Conservation (phyloP, 2,797 vertebrate species). For the Podargus strigoides region DNA sequence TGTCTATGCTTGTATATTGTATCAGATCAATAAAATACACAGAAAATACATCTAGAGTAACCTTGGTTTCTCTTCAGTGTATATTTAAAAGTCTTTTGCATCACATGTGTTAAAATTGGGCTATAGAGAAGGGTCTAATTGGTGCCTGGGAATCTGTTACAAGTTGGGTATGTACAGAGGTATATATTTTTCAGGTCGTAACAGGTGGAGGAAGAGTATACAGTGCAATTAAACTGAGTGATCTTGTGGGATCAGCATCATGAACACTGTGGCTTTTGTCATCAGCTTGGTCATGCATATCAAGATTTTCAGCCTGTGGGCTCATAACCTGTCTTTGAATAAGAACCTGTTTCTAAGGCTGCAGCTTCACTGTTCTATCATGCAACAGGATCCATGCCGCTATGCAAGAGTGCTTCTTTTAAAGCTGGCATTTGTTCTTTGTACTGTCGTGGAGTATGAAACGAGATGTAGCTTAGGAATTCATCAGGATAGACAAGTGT, state of each 20-base stretch:
- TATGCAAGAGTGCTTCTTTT: neutral
- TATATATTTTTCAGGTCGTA: neutral
- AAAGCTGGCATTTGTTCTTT: neutral
- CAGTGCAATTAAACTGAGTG: neutral
- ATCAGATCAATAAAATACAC: constrained; percentile 34
- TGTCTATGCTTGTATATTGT: constrained; percentile 14
- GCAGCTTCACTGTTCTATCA: neutral
- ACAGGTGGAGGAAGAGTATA: neutral
- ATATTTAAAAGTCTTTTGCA: neutral
- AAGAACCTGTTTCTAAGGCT: neutral
- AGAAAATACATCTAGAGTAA: neutral
- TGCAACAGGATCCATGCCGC: neutral
- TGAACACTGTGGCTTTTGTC: neutral
- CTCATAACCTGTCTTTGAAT: neutral
- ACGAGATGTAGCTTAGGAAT: rapidly evolving
- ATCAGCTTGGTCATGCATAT: neutral
- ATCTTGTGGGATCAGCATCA: neutral
- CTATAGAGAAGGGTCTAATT: neutral
- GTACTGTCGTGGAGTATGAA: rapidly evolving
- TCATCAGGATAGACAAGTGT: neutral
- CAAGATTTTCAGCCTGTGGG: neutral
- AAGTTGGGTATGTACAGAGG: neutral
- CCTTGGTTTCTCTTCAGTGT: neutral
- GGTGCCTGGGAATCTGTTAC: neutral
- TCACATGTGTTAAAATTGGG: neutral